phyloP scores from a whole-genome alignment of 2,888 invertebrate genomes.

The Conistra vaccinii region DNA sequence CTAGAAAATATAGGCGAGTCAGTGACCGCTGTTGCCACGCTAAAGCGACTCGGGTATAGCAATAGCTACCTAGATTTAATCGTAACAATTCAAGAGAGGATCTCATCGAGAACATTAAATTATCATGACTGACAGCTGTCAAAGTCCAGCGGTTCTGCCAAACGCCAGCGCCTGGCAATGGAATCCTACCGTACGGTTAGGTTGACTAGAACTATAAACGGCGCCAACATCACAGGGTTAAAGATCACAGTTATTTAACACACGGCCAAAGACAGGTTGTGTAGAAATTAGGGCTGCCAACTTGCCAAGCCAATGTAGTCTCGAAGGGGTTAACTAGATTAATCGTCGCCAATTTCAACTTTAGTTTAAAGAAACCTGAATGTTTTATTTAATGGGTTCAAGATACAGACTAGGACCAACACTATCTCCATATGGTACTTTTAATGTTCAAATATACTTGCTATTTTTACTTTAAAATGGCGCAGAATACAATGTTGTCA shows the following conservation, averaged over 20 bases:
- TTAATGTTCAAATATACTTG: no score
- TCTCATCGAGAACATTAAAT: neutral
- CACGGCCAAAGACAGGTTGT: neutral
- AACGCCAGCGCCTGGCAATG: conserved; percentile 30
- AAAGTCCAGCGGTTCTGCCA: conserved; percentile 32
- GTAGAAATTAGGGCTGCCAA: neutral
- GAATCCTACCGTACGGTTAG: conserved; percentile 20
- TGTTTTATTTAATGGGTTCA: no score
- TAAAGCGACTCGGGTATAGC: neutral
- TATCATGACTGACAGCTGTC: conserved; percentile 48
- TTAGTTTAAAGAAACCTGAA: no score
- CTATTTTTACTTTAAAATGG: no score
- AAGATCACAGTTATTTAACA: conserved; percentile 23
- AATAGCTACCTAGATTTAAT: neutral
- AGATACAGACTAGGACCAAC: no score
- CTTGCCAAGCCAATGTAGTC: neutral
- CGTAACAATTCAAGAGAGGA: neutral
- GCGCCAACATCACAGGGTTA: conserved; percentile 42
- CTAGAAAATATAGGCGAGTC: neutral
- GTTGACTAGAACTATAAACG: conserved; percentile 23
- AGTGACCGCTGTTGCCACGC: neutral
- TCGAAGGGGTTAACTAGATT: neutral
- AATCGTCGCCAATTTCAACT: no score
- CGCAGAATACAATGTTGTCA: neutral
- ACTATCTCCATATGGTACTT: no score